A percentile compares a stretch with the other conserved stretches of the same genome.
These are phyloP conservation scores for Chrysopa pallens DNA, from an alignment of 1,140 invertebrate species.

Conservation along the genomic window DNA sequence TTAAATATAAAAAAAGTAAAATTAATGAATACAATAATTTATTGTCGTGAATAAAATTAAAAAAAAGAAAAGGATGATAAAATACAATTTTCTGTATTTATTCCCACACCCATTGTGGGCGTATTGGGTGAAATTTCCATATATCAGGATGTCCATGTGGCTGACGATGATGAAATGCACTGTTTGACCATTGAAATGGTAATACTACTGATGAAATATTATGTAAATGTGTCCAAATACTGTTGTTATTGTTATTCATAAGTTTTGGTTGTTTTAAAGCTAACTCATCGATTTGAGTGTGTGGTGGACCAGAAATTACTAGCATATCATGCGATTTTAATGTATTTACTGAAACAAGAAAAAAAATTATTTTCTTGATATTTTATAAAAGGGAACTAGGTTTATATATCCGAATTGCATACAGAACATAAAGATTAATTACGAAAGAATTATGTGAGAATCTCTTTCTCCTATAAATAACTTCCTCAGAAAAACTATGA, in stretches of 20 bases:
- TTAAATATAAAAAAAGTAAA: too few species aligned
- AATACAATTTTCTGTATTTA: conserved; percentile 8
- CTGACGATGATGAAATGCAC: conserved; percentile 35
- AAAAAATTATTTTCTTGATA: not conserved
- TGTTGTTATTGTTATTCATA: too few species aligned
- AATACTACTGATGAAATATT: conserved; percentile 2
- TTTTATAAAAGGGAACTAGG: not conserved
- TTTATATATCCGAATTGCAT: conserved; percentile 17
- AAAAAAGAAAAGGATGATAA: too few species aligned
- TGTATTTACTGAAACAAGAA: too few species aligned
- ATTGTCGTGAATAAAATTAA: too few species aligned
- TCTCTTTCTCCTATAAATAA: too few species aligned
- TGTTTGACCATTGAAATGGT: conserved; percentile 55
- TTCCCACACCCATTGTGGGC: conserved; percentile 32
- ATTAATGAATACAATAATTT: too few species aligned
- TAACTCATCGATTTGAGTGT: not conserved
- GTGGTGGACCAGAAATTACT: conserved; percentile 17
- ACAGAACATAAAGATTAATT: not conserved
- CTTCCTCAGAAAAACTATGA: too few species aligned
- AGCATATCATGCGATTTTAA: conserved; percentile 16
- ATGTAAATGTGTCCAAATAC: not conserved
- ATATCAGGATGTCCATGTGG: conserved; percentile 61
- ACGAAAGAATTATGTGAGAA: conserved; percentile 6
- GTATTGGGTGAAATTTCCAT: conserved; percentile 47
- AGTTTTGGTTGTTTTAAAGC: too few species aligned